Base-by-base conservation (phyloP, 1,140 invertebrate species). In the Leptinotarsa texana region DNA sequence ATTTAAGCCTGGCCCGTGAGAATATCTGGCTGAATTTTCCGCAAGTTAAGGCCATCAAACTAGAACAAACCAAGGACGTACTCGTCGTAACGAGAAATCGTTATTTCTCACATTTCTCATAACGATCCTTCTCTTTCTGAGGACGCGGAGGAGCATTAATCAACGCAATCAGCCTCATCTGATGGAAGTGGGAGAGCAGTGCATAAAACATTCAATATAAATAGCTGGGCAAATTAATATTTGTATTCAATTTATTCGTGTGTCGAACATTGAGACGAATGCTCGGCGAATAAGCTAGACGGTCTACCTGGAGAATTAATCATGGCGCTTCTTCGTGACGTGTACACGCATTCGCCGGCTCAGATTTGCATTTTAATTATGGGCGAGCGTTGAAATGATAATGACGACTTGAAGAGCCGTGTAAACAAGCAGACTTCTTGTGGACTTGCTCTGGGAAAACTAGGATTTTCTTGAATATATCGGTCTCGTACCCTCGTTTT, bases 301-400 rank as follows among this genome's bases (percentile, higher is more conserved):
- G 73, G 79, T 79, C 80, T 84, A 84, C 83, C 83, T 84, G 82
- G 79, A 82, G 83, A 84, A 84, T 84, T 84, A 84, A 84, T 84
- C 83, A 84, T 76, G 79, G 81, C 81, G 82, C 80, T 82, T 81
- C 80, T 75, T 77, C 77, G 80, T 83, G 82, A 85, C 83, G 79
- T 83, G 82, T 82, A 87, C 86, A 85, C 83, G 83, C 83, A 85
- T 85, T 82, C 80, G 81, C 77, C 81, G 81, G 84, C 85, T 86
- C 84, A 87, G 87, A 89, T 89, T 89, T 89, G 88, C 88, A 89
- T 89, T 89, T 89, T 89, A 89, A 89, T 89, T 89, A 88, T 87
- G 86, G 80, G 86, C 86, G 86, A 88, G 88, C 87, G 87, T 84
- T 87, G 88, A 88, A 89, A 89, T 89, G 87, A 89, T 89, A 89